Evolutionary conservation across 2,113 vertebrate species (phyloP), one percentile per base, ranked within the genome.

Genomic region (Saiga tatarica): DNA sequence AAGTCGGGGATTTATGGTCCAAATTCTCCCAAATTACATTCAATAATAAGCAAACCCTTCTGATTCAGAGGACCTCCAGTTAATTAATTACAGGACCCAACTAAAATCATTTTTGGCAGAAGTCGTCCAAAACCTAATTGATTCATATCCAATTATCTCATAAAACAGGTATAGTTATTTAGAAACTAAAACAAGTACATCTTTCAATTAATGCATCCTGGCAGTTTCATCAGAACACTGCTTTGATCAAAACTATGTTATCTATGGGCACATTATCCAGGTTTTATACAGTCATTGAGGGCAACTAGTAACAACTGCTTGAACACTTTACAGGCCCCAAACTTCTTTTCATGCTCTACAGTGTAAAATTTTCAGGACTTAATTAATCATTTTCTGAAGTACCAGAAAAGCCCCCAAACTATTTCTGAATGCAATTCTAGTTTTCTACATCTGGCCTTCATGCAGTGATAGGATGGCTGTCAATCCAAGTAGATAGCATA

Each of bases 101-200:
- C 82, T 95, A 97, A 97, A 97, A 97, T 94, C 86, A 89, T 87
- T 97, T 98, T 96, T 97, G 98, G 96, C 97, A 97, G 96, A 97
- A 89, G 62, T 17, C 14, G 13, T 64, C 71, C 96, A 79, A 93
- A 94, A 96, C 84, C 78, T 94, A 95, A 97, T 97, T 97, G 91
- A 84, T 93, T 97, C 60, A 33, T 94, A 95, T 82, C 91, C 93
- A 97, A 97, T 96, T 96, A 97, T 92, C 96, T 97, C 96, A 94
- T 95, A 93, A 97, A 97, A 95, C 62, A 95, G 71, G 79, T 95
- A 95, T 52, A 97, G 96, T 95, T 97, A 96, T 93, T 98, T 97
- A 95, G 95, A 93, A 96, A 93, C 83, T 71, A 59, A 95, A 97
- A 88, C 87, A 81, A 97, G 81, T 87, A 60, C 89, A 84, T 97